Evolutionary conservation across 2,888 invertebrate species (phyloP), one percentile per base, ranked within the genome.

Genomic region (Athripsodes cinereus): DNA sequence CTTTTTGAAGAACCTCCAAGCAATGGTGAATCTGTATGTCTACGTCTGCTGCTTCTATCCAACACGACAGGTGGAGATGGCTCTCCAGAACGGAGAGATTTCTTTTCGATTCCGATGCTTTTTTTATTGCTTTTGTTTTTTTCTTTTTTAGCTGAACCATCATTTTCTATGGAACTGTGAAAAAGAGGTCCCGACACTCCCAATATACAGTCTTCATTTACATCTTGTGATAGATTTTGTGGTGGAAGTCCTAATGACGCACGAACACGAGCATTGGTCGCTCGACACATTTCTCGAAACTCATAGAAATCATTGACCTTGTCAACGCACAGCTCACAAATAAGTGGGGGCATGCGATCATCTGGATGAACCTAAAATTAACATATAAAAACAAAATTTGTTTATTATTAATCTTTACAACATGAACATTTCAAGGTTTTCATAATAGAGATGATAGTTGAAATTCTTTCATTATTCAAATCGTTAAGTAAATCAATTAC

Each of bases 291-390:
- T 62, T 80, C 77, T 13, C 80, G 69, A 67, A 83, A 84, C 67
- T 82, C 81, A 34, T 78, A 81, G 69, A 82, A 83, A 64, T 83
- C 83, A 66, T 81, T 80, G 56, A 84, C 78, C 71, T 83, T 83
- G 65, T 83, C 83, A 16, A 81, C 79, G 44, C 83, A 84, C 11
- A 81, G 66, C 64, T 78, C 78, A 63, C 83, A 84, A 55, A 83
- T 81, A 11, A 80, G 72, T 1, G 83, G 83, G 0, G 83, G 83
- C 83, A 84, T 83, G 66, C 77, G 78, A 64, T 84, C 83, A 59
- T 78, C 73, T 61, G 73, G 72, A 6, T 72, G 69, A 1, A 83
- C 79, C 83, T 83, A 68, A 0, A 70, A 68, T 6, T 10, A 26
- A 26, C n/a, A n/a, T n/a, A n/a, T n/a, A n/a, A n/a, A n/a, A n/a